Percentiles rank a stretch among this genome's conserved stretches.
Conservation (phyloP, 2,888 invertebrate species). For the Drosophila greeni region DNA sequence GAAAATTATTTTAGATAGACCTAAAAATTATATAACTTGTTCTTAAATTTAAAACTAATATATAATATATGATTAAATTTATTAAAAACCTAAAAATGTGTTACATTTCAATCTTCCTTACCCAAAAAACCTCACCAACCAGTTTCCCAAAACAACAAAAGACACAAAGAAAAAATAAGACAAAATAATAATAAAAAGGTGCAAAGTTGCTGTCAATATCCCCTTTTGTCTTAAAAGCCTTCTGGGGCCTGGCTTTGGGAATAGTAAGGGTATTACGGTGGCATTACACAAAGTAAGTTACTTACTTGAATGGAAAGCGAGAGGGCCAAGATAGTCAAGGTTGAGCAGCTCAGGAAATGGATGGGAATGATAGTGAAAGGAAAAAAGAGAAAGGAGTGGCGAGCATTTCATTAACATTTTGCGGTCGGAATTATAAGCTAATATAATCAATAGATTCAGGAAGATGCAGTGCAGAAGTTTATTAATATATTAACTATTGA, state of each 20-base stretch:
- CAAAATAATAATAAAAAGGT: background rate
- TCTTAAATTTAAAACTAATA: background rate
- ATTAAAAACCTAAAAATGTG: background rate
- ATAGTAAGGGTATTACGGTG: conserved; percentile 31
- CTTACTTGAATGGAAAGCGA: conserved; percentile 21
- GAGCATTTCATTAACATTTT: conserved; percentile 33
- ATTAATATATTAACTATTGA: too few relatives aligned
- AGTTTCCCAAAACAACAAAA: background rate
- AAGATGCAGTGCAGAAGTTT: conserved; percentile 11
- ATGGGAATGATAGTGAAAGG: conserved; percentile 26
- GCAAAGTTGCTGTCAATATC: background rate
- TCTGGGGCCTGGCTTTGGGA: conserved; percentile 10
- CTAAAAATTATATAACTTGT: background rate
- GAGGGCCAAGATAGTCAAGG: conserved; percentile 28
- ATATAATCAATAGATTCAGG: conserved; percentile 27
- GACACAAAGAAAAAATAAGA: background rate
- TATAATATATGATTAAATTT: background rate
- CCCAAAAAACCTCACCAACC: background rate
- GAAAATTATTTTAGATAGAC: accelerated
- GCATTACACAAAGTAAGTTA: conserved; percentile 24
- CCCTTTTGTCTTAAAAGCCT: conserved; percentile 14
- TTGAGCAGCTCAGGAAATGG: conserved; percentile 26
- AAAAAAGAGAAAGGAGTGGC: conserved; percentile 29
- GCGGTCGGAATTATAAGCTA: conserved; percentile 26
- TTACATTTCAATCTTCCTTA: background rate